Evolutionary conservation across 2,113 vertebrate genomes (phyloP).

Genomic region (Panurus biarmicus): DNA sequence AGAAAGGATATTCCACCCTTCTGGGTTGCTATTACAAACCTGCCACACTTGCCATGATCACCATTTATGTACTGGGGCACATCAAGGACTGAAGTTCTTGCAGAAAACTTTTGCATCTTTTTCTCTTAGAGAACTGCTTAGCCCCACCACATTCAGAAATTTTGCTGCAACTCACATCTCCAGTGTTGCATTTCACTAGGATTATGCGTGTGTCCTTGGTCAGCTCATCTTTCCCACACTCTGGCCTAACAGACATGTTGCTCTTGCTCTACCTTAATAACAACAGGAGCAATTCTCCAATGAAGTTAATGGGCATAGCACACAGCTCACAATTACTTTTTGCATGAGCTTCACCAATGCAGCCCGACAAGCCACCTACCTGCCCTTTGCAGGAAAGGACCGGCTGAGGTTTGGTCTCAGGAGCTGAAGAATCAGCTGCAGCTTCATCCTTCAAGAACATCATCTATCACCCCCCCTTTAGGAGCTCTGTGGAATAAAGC

Average conservation of each 20-base stretch:
- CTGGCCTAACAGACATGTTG: not conserved
- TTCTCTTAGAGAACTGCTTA: not conserved
- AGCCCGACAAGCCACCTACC: not conserved
- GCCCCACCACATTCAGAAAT: not conserved
- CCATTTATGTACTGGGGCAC: not conserved
- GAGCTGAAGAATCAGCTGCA: not conserved
- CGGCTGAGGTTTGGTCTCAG: not conserved
- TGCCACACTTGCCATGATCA: not conserved
- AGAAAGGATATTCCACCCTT: not conserved
- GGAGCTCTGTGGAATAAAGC: not conserved
- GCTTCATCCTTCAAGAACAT: not conserved
- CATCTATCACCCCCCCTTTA: not conserved
- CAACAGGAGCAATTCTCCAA: not conserved
- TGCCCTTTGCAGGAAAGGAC: not conserved
- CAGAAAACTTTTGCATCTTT: not conserved
- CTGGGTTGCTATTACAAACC: not conserved
- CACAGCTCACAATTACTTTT: not conserved
- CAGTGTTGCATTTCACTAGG: not conserved
- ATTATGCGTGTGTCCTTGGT: not conserved
- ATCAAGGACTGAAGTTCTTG: not conserved
- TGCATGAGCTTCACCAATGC: not conserved
- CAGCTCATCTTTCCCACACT: not conserved
- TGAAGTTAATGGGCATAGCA: rapidly evolving
- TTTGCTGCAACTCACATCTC: not conserved
- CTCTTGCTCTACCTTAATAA: not conserved